A percentile compares a stretch with the other conserved stretches of the same genome.
Conservation (phyloP, 2,888 invertebrate species). For the Halictus ligatus region DNA sequence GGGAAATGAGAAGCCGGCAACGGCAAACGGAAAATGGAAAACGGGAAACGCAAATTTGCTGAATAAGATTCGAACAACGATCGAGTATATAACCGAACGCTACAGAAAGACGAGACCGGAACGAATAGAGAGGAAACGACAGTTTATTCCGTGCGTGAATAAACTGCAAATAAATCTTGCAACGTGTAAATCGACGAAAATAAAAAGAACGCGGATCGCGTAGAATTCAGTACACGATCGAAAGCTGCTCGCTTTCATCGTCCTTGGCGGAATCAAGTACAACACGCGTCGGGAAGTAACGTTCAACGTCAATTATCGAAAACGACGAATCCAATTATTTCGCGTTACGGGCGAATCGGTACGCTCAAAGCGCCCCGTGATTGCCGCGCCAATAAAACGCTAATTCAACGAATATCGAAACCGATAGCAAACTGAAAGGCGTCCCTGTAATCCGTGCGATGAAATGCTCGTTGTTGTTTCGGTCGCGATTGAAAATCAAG, state of each 20-base stretch:
- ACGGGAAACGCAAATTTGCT: not conserved
- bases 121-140: not conserved
- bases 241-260: not conserved
- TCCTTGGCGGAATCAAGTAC: constrained; percentile 40
- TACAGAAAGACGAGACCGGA: too few species aligned
- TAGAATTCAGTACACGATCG: not conserved
- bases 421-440: constrained; percentile 19
- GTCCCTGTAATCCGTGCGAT: constrained; percentile 2
- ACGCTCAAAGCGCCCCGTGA: constrained; percentile 61
- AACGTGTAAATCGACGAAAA: not conserved
- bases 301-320: constrained; percentile 68
- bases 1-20: not conserved
- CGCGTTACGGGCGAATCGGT: constrained; percentile 47
- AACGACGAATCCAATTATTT: constrained; percentile 71
- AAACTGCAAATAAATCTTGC: not conserved
- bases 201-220: too few species aligned
- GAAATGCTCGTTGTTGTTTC: not conserved
- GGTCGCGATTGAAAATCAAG: not conserved
- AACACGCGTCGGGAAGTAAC: constrained; percentile 34
- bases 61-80: not conserved
- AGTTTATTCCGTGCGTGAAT: too few species aligned
- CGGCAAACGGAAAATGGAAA: not conserved
- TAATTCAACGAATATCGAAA: constrained; percentile 59
- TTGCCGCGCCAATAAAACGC: constrained; percentile 65
- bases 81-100: not conserved